Conservation (phyloP, 1,140 invertebrate species). For the Bombyx mandarina region DNA sequence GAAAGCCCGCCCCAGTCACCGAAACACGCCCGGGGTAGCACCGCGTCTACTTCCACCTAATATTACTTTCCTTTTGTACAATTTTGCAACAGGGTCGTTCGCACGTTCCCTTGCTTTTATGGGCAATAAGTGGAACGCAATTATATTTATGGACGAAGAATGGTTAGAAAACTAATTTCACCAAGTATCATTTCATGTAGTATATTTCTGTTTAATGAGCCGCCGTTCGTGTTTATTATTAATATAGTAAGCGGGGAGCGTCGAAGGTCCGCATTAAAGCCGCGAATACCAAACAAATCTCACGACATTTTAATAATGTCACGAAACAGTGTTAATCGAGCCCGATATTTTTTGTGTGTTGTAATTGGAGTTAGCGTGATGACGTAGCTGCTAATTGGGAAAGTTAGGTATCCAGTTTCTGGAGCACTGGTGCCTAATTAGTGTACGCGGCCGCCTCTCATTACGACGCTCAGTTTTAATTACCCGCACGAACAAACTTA, state of each 20-base stretch:
- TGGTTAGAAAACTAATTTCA: constrained; percentile 65
- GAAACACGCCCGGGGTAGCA: constrained; percentile 53
- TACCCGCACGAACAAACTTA: constrained; percentile 41
- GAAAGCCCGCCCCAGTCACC: constrained; percentile 66
- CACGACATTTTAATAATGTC: neutral
- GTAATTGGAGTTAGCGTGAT: constrained; percentile 20
- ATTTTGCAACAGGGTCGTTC: constrained; percentile 65
- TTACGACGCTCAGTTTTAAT: constrained; percentile 46
- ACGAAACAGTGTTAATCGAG: constrained; percentile 6
- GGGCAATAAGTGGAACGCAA: constrained; percentile 69
- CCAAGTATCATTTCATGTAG: constrained; percentile 41
- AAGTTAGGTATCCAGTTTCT: constrained; percentile 52
- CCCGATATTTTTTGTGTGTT: constrained; percentile 15
- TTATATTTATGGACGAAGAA: constrained; percentile 68
- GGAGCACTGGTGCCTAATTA: constrained; percentile 49
- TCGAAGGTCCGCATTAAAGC: neutral
- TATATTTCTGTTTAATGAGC: constrained; percentile 37
- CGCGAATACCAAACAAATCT: constrained; percentile 4
- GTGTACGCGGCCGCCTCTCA: constrained; percentile 34
- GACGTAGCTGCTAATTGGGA: constrained; percentile 46
- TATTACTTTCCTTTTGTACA: constrained; percentile 70
- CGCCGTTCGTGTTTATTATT: constrained; percentile 9
- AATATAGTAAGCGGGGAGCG: constrained; percentile 3
- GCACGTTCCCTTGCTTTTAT: constrained; percentile 68
- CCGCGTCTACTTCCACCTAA: constrained; percentile 62